Evolutionary conservation across 2,888 invertebrate species (phyloP).

Genomic region (Aphrophora alni): DNA sequence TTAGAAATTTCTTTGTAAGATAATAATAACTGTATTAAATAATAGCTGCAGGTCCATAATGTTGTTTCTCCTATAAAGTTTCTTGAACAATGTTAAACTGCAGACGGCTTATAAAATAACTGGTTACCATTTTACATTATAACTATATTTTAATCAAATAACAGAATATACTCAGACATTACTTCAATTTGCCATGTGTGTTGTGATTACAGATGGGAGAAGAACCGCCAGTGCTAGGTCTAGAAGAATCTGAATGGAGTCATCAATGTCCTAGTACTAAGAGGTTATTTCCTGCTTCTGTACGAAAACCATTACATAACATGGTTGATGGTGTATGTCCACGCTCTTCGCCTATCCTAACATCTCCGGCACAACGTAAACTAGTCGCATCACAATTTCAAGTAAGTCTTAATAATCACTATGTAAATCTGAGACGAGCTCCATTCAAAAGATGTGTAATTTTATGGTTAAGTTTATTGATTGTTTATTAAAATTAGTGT

Average conservation of each 20-base stretch:
- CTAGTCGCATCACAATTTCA: slow-evolving; percentile 49
- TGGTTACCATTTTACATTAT: no score
- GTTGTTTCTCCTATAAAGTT: no score
- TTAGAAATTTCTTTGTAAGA: no score
- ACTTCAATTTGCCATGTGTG: no score
- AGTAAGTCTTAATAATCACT: slow-evolving; percentile 32
- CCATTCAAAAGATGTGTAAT: background rate
- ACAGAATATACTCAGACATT: no score
- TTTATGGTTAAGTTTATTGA: background rate
- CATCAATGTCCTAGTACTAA: slow-evolving; percentile 79
- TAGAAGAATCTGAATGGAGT: slow-evolving; percentile 43
- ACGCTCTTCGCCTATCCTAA: slow-evolving; percentile 53
- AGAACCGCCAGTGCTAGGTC: background rate
- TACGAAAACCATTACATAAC: slow-evolving; percentile 83
- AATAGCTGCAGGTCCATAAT: no score
- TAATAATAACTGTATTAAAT: no score
- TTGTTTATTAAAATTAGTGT: no score
- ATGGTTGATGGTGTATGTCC: slow-evolving; percentile 84
- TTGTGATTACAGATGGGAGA: slow-evolving; percentile 25
- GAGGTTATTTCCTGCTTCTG: slow-evolving; percentile 81
- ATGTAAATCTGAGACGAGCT: no score
- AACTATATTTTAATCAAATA: no score
- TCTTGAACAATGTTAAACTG: no score
- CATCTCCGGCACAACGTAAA: slow-evolving; percentile 36
- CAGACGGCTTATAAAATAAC: no score